Percentiles rank a stretch among this genome's conserved stretches.
These are phyloP conservation scores for Linepithema humile DNA, from an alignment of 1,140 invertebrate species.

Conservation along the genomic window DNA sequence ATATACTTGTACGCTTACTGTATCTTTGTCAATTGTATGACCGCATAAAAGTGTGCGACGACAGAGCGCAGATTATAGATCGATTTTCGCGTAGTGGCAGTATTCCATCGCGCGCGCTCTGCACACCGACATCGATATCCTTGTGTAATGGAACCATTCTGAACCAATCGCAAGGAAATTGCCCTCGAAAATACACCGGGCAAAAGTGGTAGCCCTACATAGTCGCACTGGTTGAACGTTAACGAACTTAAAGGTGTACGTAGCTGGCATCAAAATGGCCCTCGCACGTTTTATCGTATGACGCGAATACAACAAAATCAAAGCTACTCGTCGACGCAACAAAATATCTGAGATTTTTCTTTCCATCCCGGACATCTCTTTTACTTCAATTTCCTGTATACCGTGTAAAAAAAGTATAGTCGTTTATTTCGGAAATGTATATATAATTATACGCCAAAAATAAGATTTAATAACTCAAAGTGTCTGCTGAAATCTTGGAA, in stretches of 20 bases:
- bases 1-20: background rate
- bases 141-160: slow-evolving; percentile 64
- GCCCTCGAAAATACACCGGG: slow-evolving; percentile 52
- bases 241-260: slow-evolving; percentile 53
- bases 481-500: no score
- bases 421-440: background rate
- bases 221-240: slow-evolving; percentile 41
- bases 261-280: slow-evolving; percentile 17
- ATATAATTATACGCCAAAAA: background rate
- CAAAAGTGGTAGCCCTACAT: slow-evolving; percentile 51
- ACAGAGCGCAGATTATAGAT: slow-evolving; percentile 50
- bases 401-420: background rate
- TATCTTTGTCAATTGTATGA: slow-evolving; percentile 48
- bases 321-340: slow-evolving; percentile 18
- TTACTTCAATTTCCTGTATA: background rate
- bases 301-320: slow-evolving; percentile 15
- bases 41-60: slow-evolving; percentile 19
- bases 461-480: no score
- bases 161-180: slow-evolving; percentile 38
- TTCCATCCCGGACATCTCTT: background rate
- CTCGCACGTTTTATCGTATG: slow-evolving; percentile 16
- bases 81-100: slow-evolving; percentile 48
- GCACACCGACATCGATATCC: slow-evolving; percentile 53
- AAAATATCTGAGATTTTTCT: background rate
- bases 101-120: slow-evolving; percentile 60